Evolutionary conservation across 2,113 vertebrate genomes (phyloP), one percentile per base, ranked within the genome.

Genomic region (Struthidea cinerea): DNA sequence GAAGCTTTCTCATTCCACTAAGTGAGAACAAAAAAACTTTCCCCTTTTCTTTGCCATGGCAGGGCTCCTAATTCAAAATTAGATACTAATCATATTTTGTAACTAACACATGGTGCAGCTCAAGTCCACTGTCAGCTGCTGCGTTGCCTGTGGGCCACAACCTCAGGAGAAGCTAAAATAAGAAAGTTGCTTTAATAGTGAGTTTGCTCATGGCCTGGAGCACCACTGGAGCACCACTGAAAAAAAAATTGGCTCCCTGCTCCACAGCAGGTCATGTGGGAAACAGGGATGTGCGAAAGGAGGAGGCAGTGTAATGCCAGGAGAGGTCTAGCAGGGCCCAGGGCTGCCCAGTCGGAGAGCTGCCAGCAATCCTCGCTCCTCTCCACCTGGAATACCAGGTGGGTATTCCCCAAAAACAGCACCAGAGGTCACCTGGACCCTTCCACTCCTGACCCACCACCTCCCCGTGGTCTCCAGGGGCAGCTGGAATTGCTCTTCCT

Each of bases 381-480:
- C 12, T 76, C 20, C 32, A n/a, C n/a, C n/a, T n/a, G n/a, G n/a
- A n/a, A n/a, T n/a, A n/a, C n/a, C n/a, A 6, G 41, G 24, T 20
- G 59, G 12, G 5, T 32, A 65, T 61, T 30, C 13, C 30, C 41
- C 27, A 13, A 47, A 35, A 82, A 18, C 14, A 79, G 69, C 57
- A 9, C 46, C 50, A 32, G n/a, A 41, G 21, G 11, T 12, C 55
- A 49, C 76, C 60, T 53, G 60, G 44, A 27, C 17, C n/a, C 19
- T 44, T 32, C 68, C 35, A 12, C 28, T 47, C 71, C 15, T 1
- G 27, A 33, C 19, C 80, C 47, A 67, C 1, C 32, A 4, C 21
- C 27, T 39, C 49, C 27, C 2, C 0, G 1, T 0, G 4, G 60
- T 35, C 68, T 50, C 64, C 16, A 20, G 46, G 60, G 42, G 27